A percentile compares a stretch with the other conserved stretches of the same genome.
Evolutionary conservation across 2,113 vertebrate species (phyloP).

Genomic region (Chaetops frenatus): DNA sequence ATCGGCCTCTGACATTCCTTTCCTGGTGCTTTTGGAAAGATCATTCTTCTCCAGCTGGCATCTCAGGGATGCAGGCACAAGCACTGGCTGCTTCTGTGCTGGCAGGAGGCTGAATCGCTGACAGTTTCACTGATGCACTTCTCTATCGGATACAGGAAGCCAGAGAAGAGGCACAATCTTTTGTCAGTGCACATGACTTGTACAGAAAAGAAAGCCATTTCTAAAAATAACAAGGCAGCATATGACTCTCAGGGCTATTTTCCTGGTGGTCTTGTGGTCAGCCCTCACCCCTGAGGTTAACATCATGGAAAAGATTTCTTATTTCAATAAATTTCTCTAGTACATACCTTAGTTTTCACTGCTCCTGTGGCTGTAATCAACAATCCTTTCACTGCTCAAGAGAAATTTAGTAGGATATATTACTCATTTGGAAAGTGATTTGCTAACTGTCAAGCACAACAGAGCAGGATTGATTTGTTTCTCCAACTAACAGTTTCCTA

Average conservation of each 20-base stretch:
- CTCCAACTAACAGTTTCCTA: not conserved
- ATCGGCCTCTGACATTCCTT: not conserved
- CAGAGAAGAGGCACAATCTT: not conserved
- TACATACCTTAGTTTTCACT: not conserved
- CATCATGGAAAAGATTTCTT: not conserved
- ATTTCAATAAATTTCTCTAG: not conserved
- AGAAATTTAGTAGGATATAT: not conserved
- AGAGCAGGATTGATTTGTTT: not conserved
- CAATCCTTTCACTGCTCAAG: not conserved
- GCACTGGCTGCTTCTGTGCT: not conserved
- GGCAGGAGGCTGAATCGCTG: slow-evolving; percentile 26
- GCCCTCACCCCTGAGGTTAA: not conserved
- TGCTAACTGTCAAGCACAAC: not conserved
- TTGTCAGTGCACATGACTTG: not conserved
- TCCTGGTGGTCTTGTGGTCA: not conserved
- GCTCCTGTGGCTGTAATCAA: not conserved
- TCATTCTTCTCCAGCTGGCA: not conserved
- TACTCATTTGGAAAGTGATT: not conserved
- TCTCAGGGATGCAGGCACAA: not conserved
- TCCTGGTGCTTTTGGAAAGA: not conserved
- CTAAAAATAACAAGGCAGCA: not conserved
- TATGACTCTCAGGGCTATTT: not conserved
- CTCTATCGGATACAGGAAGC: not conserved
- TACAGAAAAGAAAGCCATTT: not conserved
- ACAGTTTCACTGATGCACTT: not conserved